A percentile compares a stretch with the other conserved stretches of the same genome.
phyloP scores from a whole-genome alignment of 2,888 invertebrate species.

The Caradrina clavipalpis region DNA sequence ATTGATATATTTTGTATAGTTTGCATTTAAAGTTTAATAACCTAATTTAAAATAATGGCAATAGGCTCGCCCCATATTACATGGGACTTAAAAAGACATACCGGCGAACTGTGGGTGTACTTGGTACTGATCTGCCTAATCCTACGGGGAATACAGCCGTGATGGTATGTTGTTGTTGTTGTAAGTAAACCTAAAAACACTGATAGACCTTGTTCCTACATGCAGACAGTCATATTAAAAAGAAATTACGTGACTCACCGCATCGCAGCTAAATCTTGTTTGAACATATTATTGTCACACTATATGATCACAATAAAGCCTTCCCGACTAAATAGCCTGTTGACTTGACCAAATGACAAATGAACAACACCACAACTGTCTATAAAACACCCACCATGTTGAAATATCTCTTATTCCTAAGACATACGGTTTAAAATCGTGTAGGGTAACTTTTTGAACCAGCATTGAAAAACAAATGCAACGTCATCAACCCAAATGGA shows the following conservation, averaged over 20 bases:
- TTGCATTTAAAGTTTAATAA: too few relatives aligned
- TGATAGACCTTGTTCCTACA: too few relatives aligned
- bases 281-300: constrained; percentile 63
- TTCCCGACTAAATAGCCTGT: constrained; percentile 65
- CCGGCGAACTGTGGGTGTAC: too few relatives aligned
- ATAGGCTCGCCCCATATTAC: too few relatives aligned
- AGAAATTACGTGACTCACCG: constrained; percentile 34
- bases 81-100: too few relatives aligned
- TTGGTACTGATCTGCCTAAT: too few relatives aligned
- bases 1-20: too few relatives aligned
- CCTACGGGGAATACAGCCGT: too few relatives aligned
- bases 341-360: constrained; percentile 71
- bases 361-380: constrained; percentile 44
- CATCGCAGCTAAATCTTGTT: constrained; percentile 7
- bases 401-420: constrained; percentile 5
- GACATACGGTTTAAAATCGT: constrained; percentile 22
- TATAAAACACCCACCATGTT: neutral
- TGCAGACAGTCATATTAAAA: constrained; percentile 13
- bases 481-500: constrained; percentile 68
- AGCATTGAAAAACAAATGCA: constrained; percentile 62
- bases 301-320: constrained; percentile 60
- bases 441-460: neutral
- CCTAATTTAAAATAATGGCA: too few relatives aligned
- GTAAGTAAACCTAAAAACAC: too few relatives aligned
- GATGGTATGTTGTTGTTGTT: too few relatives aligned